These are phyloP conservation scores for Thalassophryne amazonica DNA, from an alignment of 2,797 vertebrate genomes.

Conservation along the genomic window DNA sequence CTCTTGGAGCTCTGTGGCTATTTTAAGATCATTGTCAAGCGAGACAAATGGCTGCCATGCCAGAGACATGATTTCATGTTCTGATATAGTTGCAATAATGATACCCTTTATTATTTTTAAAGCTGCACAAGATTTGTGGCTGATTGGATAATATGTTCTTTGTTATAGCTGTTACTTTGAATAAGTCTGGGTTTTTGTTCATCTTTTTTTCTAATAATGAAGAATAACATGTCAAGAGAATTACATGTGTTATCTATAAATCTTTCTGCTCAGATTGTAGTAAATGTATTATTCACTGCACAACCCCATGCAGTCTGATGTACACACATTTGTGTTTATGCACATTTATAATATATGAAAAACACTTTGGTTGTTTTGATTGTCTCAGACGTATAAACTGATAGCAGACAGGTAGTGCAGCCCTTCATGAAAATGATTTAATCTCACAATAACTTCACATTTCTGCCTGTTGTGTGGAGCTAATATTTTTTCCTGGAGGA, in stretches of 20 bases:
- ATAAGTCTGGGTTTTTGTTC: background rate
- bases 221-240: too few relatives aligned
- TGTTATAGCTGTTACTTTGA: background rate
- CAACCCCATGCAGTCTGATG: background rate
- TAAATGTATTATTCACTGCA: background rate
- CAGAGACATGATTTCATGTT: conserved; percentile 30
- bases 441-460: background rate
- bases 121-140: background rate
- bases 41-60: conserved; percentile 27
- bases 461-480: conserved; percentile 3
- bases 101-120: conserved; percentile 11
- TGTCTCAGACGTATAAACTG: background rate
- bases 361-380: background rate
- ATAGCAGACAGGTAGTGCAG: background rate
- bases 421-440: conserved; percentile 28
- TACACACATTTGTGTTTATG: background rate
- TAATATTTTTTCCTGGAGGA: conserved; percentile 35
- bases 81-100: conserved; percentile 37
- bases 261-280: background rate
- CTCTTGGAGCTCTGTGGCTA: conserved; percentile 23
- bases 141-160: background rate
- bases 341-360: background rate
- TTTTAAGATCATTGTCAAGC: conserved; percentile 27
- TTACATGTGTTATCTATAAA: background rate
- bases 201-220: too few relatives aligned